Evolutionary conservation across 2,113 vertebrate species (phyloP).

Genomic region (Galbula dea): DNA sequence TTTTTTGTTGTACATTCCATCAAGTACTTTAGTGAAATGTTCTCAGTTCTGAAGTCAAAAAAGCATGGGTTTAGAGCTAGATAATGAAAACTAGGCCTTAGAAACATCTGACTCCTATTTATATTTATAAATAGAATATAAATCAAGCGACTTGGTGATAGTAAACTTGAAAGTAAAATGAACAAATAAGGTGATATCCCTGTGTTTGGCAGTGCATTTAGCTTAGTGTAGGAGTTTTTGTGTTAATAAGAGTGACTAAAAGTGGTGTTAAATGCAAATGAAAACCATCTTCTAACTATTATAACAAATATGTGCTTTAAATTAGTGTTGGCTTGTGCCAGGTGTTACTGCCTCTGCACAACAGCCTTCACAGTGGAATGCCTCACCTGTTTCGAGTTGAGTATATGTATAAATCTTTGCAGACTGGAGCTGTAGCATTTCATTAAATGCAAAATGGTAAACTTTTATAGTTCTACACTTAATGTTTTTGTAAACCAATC

Average conservation of each 20-base stretch:
- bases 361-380: background rate
- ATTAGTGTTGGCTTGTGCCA: background rate
- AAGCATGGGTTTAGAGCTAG: background rate
- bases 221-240: background rate
- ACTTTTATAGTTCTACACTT: background rate
- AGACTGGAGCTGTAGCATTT: background rate
- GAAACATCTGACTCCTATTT: background rate
- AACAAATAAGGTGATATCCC: background rate
- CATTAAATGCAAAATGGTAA: background rate
- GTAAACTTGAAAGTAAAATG: background rate
- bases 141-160: background rate
- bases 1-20: background rate
- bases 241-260: background rate
- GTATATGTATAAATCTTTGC: background rate
- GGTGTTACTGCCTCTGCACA: background rate
- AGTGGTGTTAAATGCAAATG: background rate
- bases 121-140: background rate
- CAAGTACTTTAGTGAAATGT: background rate
- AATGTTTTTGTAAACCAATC: slow-evolving; percentile 20
- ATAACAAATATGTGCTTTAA: background rate
- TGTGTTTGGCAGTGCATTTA: background rate
- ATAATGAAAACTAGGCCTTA: background rate
- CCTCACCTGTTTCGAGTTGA: background rate
- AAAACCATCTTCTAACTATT: background rate
- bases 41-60: background rate